Base-by-base conservation (phyloP, 2,113 vertebrate genomes). In the Maccullochella peelii region DNA sequence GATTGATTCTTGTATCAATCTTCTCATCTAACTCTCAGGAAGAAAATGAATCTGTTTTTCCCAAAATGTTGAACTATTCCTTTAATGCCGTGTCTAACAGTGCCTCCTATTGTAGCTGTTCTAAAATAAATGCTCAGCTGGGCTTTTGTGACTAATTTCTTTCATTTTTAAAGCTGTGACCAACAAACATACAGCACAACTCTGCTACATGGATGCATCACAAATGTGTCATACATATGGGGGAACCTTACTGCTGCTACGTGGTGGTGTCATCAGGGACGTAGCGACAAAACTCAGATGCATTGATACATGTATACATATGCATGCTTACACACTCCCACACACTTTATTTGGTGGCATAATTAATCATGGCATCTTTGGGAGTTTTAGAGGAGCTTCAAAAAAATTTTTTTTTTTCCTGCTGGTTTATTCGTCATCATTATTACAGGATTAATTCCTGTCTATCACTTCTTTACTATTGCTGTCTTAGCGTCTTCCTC, bases 391-490 rank as follows among this genome's bases (percentile, higher is more conserved):
- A 84, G 9, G 27, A 57, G 20, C 59, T 75, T 74, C 57, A 77
- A 33, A 58, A 40, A 73, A 77, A 72, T 2, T 9, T 36, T 16
- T 44, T 36, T 47, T 14, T 4, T 12, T 12, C 44, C 65, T 42
- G 42, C 33, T 42, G 21, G 10, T 67, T 68, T 20, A 30, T 61
- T 85, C 20, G 7, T 85, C 73, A 82, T 67, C 59, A 52, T 68
- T 75, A 83, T 58, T 58, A 44, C 67, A 49, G 55, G 49, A 72
- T 87, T 50, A 63, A 61, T 71, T 68, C 63, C 38, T 63, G 75
- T 86, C 79, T 89, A 15, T 85, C 73, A 23, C 79, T 69, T 85
- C 81, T 75, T 86, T 80, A 82, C 76, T 83, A 82, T n/a, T 59
- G 50, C 61, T 40, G 42, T 62, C 36, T 58, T 25, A 2, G 66